Evolutionary conservation across 2,797 vertebrate species (phyloP), one percentile per base, ranked within the genome.

Genomic region (Peromyscus melanophrys): DNA sequence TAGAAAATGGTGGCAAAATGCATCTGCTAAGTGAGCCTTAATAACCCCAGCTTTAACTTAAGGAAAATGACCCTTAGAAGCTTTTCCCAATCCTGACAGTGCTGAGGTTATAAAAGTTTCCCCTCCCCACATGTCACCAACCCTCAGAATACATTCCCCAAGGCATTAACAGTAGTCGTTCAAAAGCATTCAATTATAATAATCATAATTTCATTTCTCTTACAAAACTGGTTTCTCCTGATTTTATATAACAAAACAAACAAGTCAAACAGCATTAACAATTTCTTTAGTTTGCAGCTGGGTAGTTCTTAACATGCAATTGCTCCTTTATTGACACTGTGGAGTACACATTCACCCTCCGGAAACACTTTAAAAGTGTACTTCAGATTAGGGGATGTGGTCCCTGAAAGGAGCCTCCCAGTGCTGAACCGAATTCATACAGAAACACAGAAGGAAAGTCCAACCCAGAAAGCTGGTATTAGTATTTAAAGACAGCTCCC

Each of bases 21-120:
- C 98, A 98, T 98, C 98, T 98, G 97, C 92, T 96, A 98, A 98
- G 98, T 98, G 98, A 99, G 98, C 98, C 98, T 97, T 98, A 98
- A 98, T 98, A 99, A 99, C 98, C 98, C 86, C 98, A 97, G 98
- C 98, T 99, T 99, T 98, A 98, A 98, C 98, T 99, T 98, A 98
- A 98, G 99, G 98, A 97, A 98, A 98, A 99, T 99, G 98, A 99
- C 98, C 92, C 97, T 98, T 40, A 96, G 98, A 98, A 99, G 98
- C 97, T 98, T 98, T 98, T 98, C 98, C 93, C 92, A 98, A 98
- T 96, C 97, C 96, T 91, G 93, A 98, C 97, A 90, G 98, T 98
- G 95, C 77, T 21, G 95, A 97, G 98, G 97, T 96, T 98, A 98
- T 97, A 98, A 98, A 98, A 90, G 81, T 97, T 97, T 98, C 96